Conservation (phyloP, 2,113 vertebrate genomes). For the Condylura cristata region DNA sequence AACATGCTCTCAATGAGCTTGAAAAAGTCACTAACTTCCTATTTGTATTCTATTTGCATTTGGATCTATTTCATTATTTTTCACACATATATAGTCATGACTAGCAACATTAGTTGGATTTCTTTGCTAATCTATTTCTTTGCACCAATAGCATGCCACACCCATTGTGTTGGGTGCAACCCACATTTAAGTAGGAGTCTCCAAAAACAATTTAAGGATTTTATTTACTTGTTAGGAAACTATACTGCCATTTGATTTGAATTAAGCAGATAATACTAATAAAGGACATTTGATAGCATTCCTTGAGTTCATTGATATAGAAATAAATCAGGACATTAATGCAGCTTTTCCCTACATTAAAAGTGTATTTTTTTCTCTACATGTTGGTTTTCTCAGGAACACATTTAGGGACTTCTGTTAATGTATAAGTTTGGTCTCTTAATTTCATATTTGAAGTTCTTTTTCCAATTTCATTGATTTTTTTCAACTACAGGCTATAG, state of each 20-base stretch:
- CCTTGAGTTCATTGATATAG: background rate
- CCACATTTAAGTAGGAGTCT: background rate
- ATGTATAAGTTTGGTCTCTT: background rate
- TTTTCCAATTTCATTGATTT: slow-evolving; percentile 33
- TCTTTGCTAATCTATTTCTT: background rate
- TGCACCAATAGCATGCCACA: background rate
- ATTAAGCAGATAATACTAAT: background rate
- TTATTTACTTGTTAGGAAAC: background rate
- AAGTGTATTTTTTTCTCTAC: background rate
- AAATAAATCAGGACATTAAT: background rate
- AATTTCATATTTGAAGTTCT: background rate
- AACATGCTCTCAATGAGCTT: background rate
- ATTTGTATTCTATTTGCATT: background rate
- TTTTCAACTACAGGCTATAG: background rate
- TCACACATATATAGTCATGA: background rate
- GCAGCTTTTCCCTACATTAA: background rate
- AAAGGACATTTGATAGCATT: background rate
- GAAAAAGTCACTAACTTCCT: background rate
- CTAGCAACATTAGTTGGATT: background rate
- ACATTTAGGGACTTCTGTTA: background rate
- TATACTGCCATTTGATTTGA: background rate
- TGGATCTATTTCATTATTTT: background rate
- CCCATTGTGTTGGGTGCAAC: background rate
- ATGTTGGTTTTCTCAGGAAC: background rate
- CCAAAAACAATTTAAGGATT: background rate